Percentiles rank a stretch among this genome's conserved stretches.
Conservation (phyloP, 2,113 vertebrate species). For the Heptranchias perlo region DNA sequence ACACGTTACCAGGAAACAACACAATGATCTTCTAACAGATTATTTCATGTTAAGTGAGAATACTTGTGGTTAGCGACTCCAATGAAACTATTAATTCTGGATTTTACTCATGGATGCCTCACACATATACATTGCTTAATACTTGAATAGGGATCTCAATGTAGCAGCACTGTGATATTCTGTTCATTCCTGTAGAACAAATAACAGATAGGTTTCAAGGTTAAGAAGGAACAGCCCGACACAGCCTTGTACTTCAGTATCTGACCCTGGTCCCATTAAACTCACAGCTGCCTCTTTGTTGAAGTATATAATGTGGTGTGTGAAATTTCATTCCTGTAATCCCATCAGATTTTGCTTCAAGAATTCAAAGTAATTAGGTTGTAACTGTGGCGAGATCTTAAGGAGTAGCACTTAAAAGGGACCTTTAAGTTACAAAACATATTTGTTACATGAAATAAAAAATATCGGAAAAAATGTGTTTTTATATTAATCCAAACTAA, state of each 20-base stretch:
- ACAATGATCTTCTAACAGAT: neutral
- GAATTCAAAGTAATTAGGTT: slow-evolving; percentile 20
- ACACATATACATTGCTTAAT: neutral
- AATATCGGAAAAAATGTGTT: neutral
- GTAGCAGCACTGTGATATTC: neutral
- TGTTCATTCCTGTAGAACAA: slow-evolving; percentile 23
- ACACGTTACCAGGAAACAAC: neutral
- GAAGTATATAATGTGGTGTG: neutral
- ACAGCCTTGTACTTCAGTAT: neutral
- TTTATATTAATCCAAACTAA: neutral
- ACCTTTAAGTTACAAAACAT: neutral
- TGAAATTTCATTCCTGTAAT: slow-evolving; percentile 23
- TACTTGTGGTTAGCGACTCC: neutral
- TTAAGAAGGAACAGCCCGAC: neutral
- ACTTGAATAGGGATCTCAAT: neutral
- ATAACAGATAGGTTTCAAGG: neutral
- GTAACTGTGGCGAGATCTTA: neutral
- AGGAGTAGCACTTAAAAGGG: neutral
- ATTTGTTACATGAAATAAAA: neutral
- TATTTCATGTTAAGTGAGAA: neutral
- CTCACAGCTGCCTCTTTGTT: neutral
- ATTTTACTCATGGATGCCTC: neutral
- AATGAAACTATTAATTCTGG: neutral
- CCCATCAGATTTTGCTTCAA: slow-evolving; percentile 12
- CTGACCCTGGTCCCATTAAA: slow-evolving; percentile 10